Conservation (phyloP, 2,113 vertebrate species). For the Galemys pyrenaicus region DNA sequence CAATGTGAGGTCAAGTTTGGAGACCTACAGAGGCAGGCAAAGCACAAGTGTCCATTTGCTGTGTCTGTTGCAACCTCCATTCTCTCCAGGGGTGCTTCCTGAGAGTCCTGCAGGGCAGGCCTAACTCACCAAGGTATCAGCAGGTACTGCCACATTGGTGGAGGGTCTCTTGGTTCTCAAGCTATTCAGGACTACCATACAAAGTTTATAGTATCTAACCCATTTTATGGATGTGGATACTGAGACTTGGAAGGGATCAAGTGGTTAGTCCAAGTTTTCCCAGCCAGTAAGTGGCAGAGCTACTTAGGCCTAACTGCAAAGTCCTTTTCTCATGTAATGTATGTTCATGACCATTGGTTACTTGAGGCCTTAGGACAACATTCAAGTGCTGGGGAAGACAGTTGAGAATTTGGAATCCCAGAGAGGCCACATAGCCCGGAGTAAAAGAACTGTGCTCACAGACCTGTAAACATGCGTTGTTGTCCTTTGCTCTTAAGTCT, state of each 20-base stretch:
- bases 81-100: fast-evolving
- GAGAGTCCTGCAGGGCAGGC: fast-evolving
- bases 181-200: neutral
- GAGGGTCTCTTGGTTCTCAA: neutral
- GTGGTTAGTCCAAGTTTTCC: neutral
- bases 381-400: fast-evolving
- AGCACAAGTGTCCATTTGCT: neutral
- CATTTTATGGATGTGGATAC: neutral
- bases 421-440: neutral
- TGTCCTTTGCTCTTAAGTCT: neutral
- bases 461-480: fast-evolving
- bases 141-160: fast-evolving
- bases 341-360: fast-evolving
- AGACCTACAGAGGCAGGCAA: neutral
- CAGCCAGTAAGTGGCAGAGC: neutral
- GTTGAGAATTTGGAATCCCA: neutral
- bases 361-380: neutral
- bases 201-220: neutral
- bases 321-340: fast-evolving
- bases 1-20: neutral
- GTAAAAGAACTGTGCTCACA: fast-evolving
- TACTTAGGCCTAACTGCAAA: neutral
- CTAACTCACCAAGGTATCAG: neutral
- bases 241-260: neutral
- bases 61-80: too few species aligned